Conservation (phyloP, 2,888 invertebrate species). For the Parasteatoda lunata region DNA sequence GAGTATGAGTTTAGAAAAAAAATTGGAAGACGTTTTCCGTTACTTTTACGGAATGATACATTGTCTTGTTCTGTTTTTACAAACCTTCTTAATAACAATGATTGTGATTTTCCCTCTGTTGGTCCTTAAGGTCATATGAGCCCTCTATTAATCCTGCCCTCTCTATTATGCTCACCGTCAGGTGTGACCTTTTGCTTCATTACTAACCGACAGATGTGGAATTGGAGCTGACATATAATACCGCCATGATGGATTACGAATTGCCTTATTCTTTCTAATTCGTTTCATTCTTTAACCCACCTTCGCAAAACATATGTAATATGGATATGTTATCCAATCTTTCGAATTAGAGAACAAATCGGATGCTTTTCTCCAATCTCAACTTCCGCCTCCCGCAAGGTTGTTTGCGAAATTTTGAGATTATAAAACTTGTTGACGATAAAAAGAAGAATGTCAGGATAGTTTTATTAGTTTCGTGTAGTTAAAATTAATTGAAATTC, state of each 20-base stretch:
- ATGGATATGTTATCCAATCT: background rate
- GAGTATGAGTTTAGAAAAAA: background rate
- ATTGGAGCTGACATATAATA: conserved; percentile 55
- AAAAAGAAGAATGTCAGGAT: too few relatives aligned
- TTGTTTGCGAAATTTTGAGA: background rate
- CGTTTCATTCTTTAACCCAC: conserved; percentile 13
- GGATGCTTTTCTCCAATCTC: background rate
- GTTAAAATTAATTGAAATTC: too few relatives aligned
- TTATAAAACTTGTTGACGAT: too few relatives aligned
- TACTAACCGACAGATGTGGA: conserved; percentile 59
- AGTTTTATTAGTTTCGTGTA: too few relatives aligned
- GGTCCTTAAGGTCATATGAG: conserved; percentile 28
- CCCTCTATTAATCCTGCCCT: conserved; percentile 51
- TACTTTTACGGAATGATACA: background rate
- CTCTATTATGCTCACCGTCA: conserved; percentile 46
- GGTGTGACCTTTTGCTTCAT: conserved; percentile 52
- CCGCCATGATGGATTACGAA: conserved; percentile 52
- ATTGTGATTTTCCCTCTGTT: conserved; percentile 3
- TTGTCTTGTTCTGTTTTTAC: background rate
- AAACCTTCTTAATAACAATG: background rate
- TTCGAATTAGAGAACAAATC: background rate
- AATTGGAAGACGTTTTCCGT: background rate
- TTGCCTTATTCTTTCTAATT: conserved; percentile 33
- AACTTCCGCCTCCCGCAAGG: conserved; percentile 15
- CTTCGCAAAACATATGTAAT: conserved; percentile 37